Conservation (phyloP, 2,113 vertebrate genomes). For the Paracyprichromis sp. region DNA sequence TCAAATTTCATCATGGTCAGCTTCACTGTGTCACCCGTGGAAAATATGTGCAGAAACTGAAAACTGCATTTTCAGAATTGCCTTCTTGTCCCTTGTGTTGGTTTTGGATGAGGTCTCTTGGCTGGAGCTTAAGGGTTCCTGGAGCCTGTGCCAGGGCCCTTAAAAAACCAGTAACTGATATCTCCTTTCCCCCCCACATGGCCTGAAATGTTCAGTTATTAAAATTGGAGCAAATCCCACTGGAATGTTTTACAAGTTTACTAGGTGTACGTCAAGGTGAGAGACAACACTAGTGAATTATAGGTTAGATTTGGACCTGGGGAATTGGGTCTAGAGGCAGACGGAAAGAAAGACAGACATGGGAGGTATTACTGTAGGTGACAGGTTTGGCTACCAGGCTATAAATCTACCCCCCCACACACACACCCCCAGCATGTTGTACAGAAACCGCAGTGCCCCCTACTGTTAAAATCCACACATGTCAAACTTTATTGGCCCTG, state of each 20-base stretch:
- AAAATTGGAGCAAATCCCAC: conserved; percentile 70
- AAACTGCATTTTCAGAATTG: conserved; percentile 68
- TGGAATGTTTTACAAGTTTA: conserved; percentile 75
- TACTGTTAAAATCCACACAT: conserved; percentile 63
- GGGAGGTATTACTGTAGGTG: conserved; percentile 43
- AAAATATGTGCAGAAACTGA: conserved; percentile 71
- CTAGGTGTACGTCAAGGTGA: conserved; percentile 74
- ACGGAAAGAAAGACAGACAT: conserved; percentile 18
- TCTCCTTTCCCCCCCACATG: conserved; percentile 22
- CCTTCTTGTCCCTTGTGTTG: conserved; percentile 70
- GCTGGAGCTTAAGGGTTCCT: conserved; percentile 52
- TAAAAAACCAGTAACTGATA: conserved; percentile 76
- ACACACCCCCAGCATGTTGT: conserved; percentile 14
- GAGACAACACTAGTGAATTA: conserved; percentile 74
- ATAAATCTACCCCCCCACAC: conserved; percentile 20
- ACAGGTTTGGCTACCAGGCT: conserved; percentile 53
- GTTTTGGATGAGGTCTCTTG: conserved; percentile 68
- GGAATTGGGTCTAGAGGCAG: conserved; percentile 36
- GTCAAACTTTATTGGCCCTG: conserved; percentile 68
- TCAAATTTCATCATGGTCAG: conserved; percentile 62
- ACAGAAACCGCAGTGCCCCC: conserved; percentile 66
- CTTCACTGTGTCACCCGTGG: conserved; percentile 28
- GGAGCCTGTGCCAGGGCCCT: conserved; percentile 66
- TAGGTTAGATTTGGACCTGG: conserved; percentile 60
- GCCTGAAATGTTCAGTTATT: conserved; percentile 68